A percentile compares a stretch with the other conserved stretches of the same genome.
Conservation (phyloP, 2,113 vertebrate species). For the Romanogobio albipinnatus region DNA sequence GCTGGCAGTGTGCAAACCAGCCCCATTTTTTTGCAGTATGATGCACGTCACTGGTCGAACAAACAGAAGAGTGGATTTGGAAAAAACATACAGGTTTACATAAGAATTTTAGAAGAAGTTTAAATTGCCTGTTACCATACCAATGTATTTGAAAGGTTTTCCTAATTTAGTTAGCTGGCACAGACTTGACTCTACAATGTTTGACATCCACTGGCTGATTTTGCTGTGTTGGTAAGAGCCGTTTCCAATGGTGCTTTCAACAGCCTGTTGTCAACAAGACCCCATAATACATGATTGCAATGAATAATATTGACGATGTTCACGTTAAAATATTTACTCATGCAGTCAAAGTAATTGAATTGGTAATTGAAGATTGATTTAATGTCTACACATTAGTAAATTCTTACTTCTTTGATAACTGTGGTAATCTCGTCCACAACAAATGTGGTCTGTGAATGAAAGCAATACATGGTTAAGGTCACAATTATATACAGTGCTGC, state of each 20-base stretch:
- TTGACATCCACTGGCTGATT: slow-evolving; percentile 93
- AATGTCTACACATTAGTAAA: background rate
- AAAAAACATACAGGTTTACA: background rate
- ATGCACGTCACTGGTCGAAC: slow-evolving; percentile 85
- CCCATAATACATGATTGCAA: background rate
- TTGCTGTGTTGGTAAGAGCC: slow-evolving; percentile 89
- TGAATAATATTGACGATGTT: background rate
- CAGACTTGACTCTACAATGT: slow-evolving; percentile 88
- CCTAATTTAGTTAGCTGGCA: slow-evolving; percentile 92
- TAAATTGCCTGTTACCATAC: slow-evolving; percentile 65
- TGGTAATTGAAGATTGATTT: background rate
- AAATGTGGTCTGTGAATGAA: slow-evolving; percentile 80
- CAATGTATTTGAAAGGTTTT: slow-evolving; percentile 96
- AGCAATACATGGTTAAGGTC: background rate
- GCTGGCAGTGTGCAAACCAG: slow-evolving; percentile 91
- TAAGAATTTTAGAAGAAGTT: background rate
- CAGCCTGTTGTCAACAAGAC: slow-evolving; percentile 74
- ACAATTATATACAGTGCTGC: background rate
- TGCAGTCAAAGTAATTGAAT: background rate
- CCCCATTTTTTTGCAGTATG: slow-evolving; percentile 97
- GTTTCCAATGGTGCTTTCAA: slow-evolving; percentile 87
- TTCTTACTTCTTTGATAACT: slow-evolving; percentile 90
- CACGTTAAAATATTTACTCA: background rate
- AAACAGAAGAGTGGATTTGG: slow-evolving; percentile 42
- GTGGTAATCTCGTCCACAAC: slow-evolving; percentile 90